Evolutionary conservation across 2,113 vertebrate species (phyloP), one percentile per base, ranked within the genome.

Genomic region (Desmodus rotundus): DNA sequence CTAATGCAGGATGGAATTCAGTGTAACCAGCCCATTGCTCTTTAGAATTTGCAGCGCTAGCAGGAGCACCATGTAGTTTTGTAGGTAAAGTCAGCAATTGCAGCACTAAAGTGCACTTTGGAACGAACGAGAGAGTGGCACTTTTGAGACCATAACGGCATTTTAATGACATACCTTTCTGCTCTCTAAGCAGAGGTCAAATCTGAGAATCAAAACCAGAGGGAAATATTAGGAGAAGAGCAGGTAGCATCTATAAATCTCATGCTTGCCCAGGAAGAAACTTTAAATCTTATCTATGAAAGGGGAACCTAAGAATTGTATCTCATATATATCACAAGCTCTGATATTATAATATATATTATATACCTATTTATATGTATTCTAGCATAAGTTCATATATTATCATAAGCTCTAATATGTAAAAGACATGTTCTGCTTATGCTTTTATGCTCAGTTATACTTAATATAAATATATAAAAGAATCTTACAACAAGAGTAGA

Each of bases 41-140:
- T 90, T 96, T 26, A 72, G 61, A 96, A 97, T 96, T 54, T 97
- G 97, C 96, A 96, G 1, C 73, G 96, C 93, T 89, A 74, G 97
- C 97, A 97, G 70, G 87, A 96, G 65, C 54, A 52, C 63, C 82
- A 52, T 85, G 96, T 65, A 45, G 92, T 93, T 96, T 93, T 95
- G 87, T 94, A 95, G 95, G 89, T 97, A 96, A 98, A 96, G 87
- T 97, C 96, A 98, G 96, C 95, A 97, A 82, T 78, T 97, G 93
- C 78, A 87, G 63, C 83, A 92, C 86, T 63, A 72, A 97, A 80
- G 50, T 84, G 50, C 74, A 95, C 56, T 93, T 94, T 26, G 36
- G 70, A 96, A 91, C 2, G 31, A 93, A 87, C 20, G 67, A 74
- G 4, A 96, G 28, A 95, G 90, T 87, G 61, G 87, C 31, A 47